Percentiles rank a stretch among this genome's conserved stretches.
Conservation (phyloP, 2,888 invertebrate genomes). For the Orthosia incerta region DNA sequence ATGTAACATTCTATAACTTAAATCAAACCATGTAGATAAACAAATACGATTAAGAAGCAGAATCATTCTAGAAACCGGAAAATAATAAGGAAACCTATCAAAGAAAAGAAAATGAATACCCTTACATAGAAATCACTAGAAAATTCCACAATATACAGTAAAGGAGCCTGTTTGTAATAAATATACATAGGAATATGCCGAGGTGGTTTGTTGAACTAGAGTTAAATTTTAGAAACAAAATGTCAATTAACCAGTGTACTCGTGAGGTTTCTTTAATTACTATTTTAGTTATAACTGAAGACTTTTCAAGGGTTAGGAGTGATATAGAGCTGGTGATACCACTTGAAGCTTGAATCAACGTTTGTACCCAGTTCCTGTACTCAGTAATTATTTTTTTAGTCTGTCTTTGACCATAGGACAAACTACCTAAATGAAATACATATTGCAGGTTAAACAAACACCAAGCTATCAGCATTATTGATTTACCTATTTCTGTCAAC, state of each 20-base stretch:
- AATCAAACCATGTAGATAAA: slow-evolving; percentile 1
- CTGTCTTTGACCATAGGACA: too few species aligned
- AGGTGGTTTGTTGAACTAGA: slow-evolving; percentile 27
- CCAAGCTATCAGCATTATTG: too few species aligned
- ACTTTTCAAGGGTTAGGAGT: slow-evolving; percentile 34
- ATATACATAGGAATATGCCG: slow-evolving; percentile 44
- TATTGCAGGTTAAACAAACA: too few species aligned
- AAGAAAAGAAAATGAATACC: background rate
- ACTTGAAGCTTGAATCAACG: background rate
- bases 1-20: too few species aligned
- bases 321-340: slow-evolving; percentile 54
- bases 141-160: slow-evolving; percentile 17
- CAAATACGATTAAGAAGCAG: slow-evolving; percentile 1
- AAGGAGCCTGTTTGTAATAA: slow-evolving; percentile 12
- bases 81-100: slow-evolving; percentile 14
- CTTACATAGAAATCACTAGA: slow-evolving; percentile 16
- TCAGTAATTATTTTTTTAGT: too few species aligned
- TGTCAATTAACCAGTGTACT: slow-evolving; percentile 68
- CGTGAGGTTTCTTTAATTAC: slow-evolving; percentile 77
- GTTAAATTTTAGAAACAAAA: slow-evolving; percentile 66
- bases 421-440: too few species aligned
- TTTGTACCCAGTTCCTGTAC: background rate
- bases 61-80: slow-evolving; percentile 1
- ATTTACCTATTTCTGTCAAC: too few species aligned
- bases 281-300: slow-evolving; percentile 67